These are phyloP conservation scores for Mesocricetus auratus DNA, from an alignment of 2,113 vertebrate genomes.

Conservation along the genomic window DNA sequence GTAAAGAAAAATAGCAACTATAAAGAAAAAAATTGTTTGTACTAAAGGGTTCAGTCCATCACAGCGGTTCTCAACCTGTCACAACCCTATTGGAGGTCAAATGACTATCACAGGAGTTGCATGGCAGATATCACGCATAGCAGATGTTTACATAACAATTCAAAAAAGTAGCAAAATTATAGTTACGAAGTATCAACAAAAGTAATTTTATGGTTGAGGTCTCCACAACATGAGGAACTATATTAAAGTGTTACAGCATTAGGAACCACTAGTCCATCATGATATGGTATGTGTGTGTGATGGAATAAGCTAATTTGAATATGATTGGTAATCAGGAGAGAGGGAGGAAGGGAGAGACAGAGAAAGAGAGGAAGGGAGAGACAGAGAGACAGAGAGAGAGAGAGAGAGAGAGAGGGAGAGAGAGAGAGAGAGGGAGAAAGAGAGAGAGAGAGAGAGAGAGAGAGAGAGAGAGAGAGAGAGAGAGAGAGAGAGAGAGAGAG, in stretches of 20 bases:
- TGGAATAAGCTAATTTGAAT: neutral
- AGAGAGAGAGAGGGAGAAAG: neutral
- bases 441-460: neutral
- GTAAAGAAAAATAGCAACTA: neutral
- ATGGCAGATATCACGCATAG: neutral
- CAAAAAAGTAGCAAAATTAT: neutral
- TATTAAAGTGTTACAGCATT: neutral
- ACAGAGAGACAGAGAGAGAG: too few relatives aligned
- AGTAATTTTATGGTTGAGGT: neutral
- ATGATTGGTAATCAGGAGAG: neutral
- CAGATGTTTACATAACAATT: neutral
- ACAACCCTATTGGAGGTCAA: neutral
- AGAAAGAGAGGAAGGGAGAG: too few relatives aligned
- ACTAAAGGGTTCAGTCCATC: neutral
- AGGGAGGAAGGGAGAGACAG: neutral
- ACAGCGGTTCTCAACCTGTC: neutral
- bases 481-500: neutral
- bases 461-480: neutral
- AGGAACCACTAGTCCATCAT: neutral
- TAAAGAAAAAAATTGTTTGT: neutral
- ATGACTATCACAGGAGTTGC: neutral
- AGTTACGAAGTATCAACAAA: neutral
- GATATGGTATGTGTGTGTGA: neutral
- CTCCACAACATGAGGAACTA: neutral
- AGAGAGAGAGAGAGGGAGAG: neutral